phyloP scores from a whole-genome alignment of 1,140 invertebrate genomes.

The Zophobas atratus region DNA sequence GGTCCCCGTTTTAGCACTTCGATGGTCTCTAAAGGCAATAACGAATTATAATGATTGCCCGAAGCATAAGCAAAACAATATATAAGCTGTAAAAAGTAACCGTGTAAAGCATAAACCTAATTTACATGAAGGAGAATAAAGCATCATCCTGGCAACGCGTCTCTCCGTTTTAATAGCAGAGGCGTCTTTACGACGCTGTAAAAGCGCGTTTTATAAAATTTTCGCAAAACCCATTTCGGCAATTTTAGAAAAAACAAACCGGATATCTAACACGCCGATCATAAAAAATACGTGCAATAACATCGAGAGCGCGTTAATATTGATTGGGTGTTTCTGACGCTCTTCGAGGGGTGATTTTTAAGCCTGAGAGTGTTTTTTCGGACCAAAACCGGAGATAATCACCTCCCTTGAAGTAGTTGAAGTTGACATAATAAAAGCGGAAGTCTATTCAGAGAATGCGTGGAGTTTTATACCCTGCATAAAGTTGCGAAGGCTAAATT shows the following conservation, averaged over 20 bases:
- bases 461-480: not conserved
- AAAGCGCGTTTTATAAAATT: slow-evolving; percentile 29
- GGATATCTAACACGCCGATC: slow-evolving; percentile 1
- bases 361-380: not conserved
- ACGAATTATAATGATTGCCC: slow-evolving; percentile 5
- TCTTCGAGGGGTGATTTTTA: not conserved
- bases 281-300: slow-evolving; percentile 20
- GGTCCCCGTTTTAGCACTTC: too few relatives aligned
- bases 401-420: not conserved
- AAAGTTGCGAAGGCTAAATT: not conserved
- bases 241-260: slow-evolving; percentile 30
- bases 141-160: slow-evolving; percentile 11
- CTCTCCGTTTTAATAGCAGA: slow-evolving; percentile 4
- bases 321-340: not conserved
- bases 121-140: slow-evolving; percentile 25
- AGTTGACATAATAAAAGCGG: not conserved
- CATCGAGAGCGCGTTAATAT: not conserved
- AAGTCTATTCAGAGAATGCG: not conserved
- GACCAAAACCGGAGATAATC: not conserved
- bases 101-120: slow-evolving; percentile 28
- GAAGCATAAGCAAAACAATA: slow-evolving; percentile 23
- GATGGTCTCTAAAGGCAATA: not conserved
- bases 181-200: slow-evolving; percentile 14
- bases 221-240: slow-evolving; percentile 24
- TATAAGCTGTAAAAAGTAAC: slow-evolving; percentile 24